phyloP scores from a whole-genome alignment of 2,113 vertebrate genomes.

The Tachuris rubrigastra region DNA sequence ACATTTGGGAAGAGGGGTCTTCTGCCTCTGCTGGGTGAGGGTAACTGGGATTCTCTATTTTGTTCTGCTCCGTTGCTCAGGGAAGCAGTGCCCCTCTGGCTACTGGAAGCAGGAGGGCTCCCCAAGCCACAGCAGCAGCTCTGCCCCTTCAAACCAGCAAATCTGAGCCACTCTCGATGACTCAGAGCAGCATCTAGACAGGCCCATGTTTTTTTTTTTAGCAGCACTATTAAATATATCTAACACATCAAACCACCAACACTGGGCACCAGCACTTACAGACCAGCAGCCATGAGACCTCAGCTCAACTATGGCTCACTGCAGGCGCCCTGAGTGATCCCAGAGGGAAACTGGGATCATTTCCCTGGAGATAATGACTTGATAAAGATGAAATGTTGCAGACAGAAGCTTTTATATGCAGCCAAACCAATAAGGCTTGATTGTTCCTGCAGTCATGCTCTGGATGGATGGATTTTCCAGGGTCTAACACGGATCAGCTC shows the following conservation, averaged over 20 bases:
- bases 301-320: not conserved
- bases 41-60: not conserved
- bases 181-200: not conserved
- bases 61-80: accelerated
- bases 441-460: not conserved
- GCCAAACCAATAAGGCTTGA: not conserved
- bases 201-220: not conserved
- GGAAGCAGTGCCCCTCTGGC: not conserved
- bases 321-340: not conserved
- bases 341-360: not conserved
- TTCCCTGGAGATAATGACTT: not conserved
- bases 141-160: not conserved
- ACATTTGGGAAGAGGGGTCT: not conserved
- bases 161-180: not conserved
- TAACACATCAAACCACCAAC: not conserved
- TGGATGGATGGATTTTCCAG: not conserved
- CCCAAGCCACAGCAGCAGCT: not conserved
- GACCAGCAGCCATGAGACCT: not conserved
- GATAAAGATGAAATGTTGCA: not conserved
- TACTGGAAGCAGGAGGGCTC: not conserved
- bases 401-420: not conserved
- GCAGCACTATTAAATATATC: not conserved
- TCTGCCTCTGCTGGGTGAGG: not conserved
- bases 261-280: not conserved
- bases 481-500: not conserved